A percentile compares a stretch with the other conserved stretches of the same genome.
Evolutionary conservation across 2,888 invertebrate genomes (phyloP).

Genomic region (Phrixothrix hirtus): DNA sequence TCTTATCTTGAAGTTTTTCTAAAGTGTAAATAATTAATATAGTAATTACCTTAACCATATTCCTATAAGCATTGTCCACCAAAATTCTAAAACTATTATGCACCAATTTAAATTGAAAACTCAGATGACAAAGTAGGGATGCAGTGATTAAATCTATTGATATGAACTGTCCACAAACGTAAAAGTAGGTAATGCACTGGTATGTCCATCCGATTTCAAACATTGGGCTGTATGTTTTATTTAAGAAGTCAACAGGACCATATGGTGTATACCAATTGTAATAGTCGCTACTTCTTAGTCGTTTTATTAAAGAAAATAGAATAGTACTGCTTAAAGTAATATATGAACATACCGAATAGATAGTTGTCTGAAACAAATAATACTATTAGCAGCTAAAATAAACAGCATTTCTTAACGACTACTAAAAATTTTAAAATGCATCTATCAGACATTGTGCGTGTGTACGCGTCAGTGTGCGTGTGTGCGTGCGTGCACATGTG

Average conservation of each 20-base stretch:
- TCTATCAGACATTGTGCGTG: no score
- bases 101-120: not conserved
- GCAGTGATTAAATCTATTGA: not conserved
- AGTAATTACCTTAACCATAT: no score
- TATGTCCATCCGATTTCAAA: not conserved
- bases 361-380: no score
- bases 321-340: not conserved
- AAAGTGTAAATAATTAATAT: no score
- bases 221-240: not conserved
- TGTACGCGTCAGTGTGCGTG: no score
- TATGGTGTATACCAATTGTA: slow-evolving; percentile 2
- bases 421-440: no score
- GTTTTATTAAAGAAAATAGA: not conserved
- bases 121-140: not conserved
- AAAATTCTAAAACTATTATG: not conserved
- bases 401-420: no score
- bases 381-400: no score
- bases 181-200: not conserved
- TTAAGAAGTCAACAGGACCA: not conserved
- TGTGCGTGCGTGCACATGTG: no score
- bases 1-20: no score
- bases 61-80: no score
- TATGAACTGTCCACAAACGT: not conserved
- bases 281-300: not conserved
- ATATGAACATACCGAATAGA: not conserved